Evolutionary conservation across 2,888 invertebrate species (phyloP).

Genomic region (Acleris laterana): DNA sequence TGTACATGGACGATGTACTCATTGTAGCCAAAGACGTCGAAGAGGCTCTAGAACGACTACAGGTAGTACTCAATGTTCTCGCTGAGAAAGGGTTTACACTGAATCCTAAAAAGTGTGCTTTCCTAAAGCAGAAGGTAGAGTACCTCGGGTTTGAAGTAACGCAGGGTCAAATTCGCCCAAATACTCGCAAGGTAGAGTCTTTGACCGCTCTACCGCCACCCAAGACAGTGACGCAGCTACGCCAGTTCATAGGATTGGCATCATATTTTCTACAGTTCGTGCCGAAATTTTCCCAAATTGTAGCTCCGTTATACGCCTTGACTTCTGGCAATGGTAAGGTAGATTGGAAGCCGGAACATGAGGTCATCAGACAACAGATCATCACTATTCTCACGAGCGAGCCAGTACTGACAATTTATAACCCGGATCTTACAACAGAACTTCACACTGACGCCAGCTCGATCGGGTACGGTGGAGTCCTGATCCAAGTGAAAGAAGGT

Average conservation of each 20-base stretch:
- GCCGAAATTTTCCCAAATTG: background rate
- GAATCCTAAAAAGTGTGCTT: slow-evolving; percentile 5
- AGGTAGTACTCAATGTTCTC: background rate
- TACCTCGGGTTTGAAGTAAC: slow-evolving; percentile 24
- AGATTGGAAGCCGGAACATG: slow-evolving; percentile 4
- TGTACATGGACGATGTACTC: slow-evolving; percentile 26
- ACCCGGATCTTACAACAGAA: background rate
- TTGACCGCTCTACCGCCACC: slow-evolving; percentile 17
- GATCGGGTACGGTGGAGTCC: background rate
- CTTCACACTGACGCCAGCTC: slow-evolving; percentile 14
- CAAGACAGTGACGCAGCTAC: no score
- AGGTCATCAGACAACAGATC: slow-evolving; percentile 2
- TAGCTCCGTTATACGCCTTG: background rate
- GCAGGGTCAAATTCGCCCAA: slow-evolving; percentile 33
- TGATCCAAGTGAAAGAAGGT: slow-evolving; percentile 3
- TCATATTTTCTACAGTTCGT: slow-evolving; percentile 43
- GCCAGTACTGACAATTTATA: slow-evolving; percentile 7
- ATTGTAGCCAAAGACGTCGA: background rate
- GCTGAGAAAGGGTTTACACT: slow-evolving; percentile 5
- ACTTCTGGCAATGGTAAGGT: slow-evolving; percentile 16
- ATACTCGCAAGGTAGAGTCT: background rate
- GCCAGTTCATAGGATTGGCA: slow-evolving; percentile 5
- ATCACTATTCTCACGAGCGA: slow-evolving; percentile 1
- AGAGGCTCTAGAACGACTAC: slow-evolving; percentile 15
- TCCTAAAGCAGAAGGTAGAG: background rate